These are phyloP conservation scores for Heteromyza rotundicornis DNA, from an alignment of 2,888 invertebrate species.

Conservation along the genomic window DNA sequence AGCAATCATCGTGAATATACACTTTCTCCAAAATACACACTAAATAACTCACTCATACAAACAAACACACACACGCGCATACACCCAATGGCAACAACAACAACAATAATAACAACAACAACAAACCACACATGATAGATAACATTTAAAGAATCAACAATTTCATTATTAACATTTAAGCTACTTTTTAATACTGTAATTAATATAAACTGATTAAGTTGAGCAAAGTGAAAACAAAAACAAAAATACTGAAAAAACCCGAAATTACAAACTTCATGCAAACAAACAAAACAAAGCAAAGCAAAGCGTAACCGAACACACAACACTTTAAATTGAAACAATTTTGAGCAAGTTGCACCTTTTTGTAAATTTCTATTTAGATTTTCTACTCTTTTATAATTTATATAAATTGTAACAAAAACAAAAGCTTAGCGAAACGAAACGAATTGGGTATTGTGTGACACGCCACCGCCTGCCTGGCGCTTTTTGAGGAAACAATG, in stretches of 20 bases:
- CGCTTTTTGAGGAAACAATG: slow-evolving; percentile 15
- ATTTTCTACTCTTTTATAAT: slow-evolving; percentile 53
- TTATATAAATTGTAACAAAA: slow-evolving; percentile 6
- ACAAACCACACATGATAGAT: slow-evolving; percentile 12
- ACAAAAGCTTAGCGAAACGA: slow-evolving; percentile 11
- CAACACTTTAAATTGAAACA: slow-evolving; percentile 1
- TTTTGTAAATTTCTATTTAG: slow-evolving; percentile 44
- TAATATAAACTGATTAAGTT: slow-evolving; percentile 19
- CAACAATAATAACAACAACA: slow-evolving; percentile 12
- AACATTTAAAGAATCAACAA: slow-evolving; percentile 11
- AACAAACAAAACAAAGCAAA: neutral
- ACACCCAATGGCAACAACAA: slow-evolving; percentile 15
- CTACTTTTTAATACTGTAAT: slow-evolving; percentile 24
- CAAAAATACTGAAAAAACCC: neutral
- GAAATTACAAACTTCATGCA: neutral
- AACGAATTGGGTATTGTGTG: too few relatives aligned
- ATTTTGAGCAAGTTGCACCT: slow-evolving; percentile 19
- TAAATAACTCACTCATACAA: slow-evolving; percentile 16
- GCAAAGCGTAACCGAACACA: neutral
- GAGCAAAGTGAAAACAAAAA: slow-evolving; percentile 3
- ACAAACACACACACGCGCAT: slow-evolving; percentile 19
- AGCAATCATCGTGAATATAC: too few relatives aligned
- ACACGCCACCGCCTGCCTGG: neutral
- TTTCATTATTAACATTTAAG: slow-evolving; percentile 22
- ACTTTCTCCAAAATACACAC: slow-evolving; percentile 4